These are phyloP conservation scores for Gavialis gangeticus DNA, from an alignment of 2,113 vertebrate genomes.

Conservation along the genomic window DNA sequence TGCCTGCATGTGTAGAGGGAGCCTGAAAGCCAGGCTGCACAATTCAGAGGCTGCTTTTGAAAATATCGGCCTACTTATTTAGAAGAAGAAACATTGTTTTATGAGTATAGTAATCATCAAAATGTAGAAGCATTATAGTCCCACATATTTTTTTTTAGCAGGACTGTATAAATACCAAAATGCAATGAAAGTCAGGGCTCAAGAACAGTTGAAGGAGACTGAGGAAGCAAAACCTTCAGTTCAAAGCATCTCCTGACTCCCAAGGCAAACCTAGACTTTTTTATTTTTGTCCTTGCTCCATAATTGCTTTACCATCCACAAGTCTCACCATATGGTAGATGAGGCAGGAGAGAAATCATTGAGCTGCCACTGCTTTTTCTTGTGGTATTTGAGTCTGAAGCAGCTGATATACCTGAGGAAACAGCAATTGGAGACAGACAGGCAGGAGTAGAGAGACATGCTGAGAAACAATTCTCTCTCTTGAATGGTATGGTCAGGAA, in stretches of 20 bases:
- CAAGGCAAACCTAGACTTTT: background rate
- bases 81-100: background rate
- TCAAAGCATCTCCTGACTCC: background rate
- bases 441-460: background rate
- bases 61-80: background rate
- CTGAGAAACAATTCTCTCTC: background rate
- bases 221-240: background rate
- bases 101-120: background rate
- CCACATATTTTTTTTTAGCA: background rate
- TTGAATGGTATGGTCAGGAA: background rate
- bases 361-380: background rate
- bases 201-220: background rate
- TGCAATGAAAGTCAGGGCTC: background rate
- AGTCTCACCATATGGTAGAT: background rate
- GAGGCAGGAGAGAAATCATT: conserved; percentile 28
- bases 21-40: no score
- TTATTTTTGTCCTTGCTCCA: background rate
- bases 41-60: background rate
- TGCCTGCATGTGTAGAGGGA: no score
- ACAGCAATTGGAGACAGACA: background rate
- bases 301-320: background rate
- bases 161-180: background rate
- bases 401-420: conserved; percentile 12
- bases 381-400: background rate
- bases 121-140: background rate